These are phyloP conservation scores for Osmerus mordax DNA, from an alignment of 2,113 vertebrate genomes.

Conservation along the genomic window DNA sequence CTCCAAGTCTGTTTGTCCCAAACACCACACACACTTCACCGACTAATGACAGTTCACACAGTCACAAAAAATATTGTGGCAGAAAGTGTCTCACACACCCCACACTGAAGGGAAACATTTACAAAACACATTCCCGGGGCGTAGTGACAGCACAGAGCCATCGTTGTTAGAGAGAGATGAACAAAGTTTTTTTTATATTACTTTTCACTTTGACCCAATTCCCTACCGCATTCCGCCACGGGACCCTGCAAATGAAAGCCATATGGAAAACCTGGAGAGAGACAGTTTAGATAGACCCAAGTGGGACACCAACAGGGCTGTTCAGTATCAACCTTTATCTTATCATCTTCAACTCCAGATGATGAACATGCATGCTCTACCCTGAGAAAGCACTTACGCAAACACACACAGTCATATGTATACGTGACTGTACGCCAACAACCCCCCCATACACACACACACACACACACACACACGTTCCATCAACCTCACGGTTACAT, in stretches of 20 bases:
- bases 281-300: conserved; percentile 33
- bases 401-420: conserved; percentile 9
- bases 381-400: background rate
- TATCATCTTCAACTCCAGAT: background rate
- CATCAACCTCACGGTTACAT: conserved; percentile 23
- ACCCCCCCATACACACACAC: background rate
- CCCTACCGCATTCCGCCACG: conserved; percentile 52
- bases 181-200: conserved; percentile 34
- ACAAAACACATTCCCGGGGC: conserved; percentile 12
- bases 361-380: background rate
- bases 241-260: conserved; percentile 60
- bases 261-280: conserved; percentile 46
- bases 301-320: conserved; percentile 1
- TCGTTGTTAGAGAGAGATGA: background rate
- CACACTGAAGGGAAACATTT: background rate
- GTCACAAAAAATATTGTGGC: background rate
- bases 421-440: too few species aligned
- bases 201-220: conserved; percentile 61
- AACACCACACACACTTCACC: conserved; percentile 29
- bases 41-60: conserved; percentile 21
- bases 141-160: conserved; percentile 23
- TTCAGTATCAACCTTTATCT: too few species aligned
- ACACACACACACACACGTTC: background rate
- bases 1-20: conserved; percentile 41
- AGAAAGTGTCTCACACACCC: conserved; percentile 8